Evolutionary conservation across 2,797 vertebrate species (phyloP).

Genomic region (Lateolabrax maculatus): DNA sequence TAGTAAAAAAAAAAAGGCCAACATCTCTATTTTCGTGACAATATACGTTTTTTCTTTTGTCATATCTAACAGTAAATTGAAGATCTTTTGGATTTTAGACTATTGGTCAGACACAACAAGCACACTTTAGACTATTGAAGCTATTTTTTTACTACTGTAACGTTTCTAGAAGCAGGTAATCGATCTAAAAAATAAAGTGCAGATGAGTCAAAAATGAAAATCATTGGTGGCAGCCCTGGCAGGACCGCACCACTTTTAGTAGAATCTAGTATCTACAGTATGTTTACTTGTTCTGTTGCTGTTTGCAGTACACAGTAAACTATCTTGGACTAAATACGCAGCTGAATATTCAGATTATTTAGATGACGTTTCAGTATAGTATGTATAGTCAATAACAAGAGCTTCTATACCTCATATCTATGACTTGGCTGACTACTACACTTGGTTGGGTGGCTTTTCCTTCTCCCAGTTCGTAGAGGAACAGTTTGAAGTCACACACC

Average conservation of each 20-base stretch:
- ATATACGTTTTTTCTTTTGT: not conserved
- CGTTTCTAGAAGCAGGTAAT: not conserved
- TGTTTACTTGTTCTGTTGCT: not conserved
- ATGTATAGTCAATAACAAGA: not conserved
- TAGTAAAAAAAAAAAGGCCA: not conserved
- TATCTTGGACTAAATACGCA: not conserved
- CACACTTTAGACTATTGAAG: no score
- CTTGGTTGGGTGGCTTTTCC: constrained; percentile 94
- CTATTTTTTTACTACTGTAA: not conserved
- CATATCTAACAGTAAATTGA: not conserved
- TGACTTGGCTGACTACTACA: constrained; percentile 95
- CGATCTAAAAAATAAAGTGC: not conserved
- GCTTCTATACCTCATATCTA: constrained; percentile 96
- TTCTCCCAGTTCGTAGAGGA: constrained; percentile 96
- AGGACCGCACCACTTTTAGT: not conserved
- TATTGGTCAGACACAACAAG: no score
- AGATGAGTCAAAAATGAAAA: not conserved
- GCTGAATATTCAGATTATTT: not conserved
- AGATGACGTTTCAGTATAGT: not conserved
- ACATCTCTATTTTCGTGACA: not conserved
- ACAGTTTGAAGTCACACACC: constrained; percentile 98
- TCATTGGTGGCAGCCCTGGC: not conserved
- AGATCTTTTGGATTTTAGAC: not conserved
- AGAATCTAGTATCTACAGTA: not conserved
- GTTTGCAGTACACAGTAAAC: not conserved